A percentile compares a stretch with the other conserved stretches of the same genome.
Conservation (phyloP, 2,113 vertebrate genomes). For the Phasianus colchicus region DNA sequence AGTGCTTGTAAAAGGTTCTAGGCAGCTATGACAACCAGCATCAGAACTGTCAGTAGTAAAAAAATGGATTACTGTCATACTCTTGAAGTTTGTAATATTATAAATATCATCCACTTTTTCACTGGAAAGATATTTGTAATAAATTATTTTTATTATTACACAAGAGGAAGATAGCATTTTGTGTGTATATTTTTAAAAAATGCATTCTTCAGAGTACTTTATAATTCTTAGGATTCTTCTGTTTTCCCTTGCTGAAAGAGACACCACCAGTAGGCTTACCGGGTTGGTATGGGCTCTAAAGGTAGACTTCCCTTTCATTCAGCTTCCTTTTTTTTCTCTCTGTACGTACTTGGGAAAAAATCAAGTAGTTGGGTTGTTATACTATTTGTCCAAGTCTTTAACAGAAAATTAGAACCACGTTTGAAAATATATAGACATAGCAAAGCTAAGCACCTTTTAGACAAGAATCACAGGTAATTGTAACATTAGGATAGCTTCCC, state of each 20-base stretch:
- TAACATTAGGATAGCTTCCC: background rate
- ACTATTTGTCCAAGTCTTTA: background rate
- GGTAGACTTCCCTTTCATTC: background rate
- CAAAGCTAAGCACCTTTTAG: background rate
- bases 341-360: background rate
- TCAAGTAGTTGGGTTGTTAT: background rate
- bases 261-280: background rate
- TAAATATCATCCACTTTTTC: background rate
- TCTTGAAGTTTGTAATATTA: background rate
- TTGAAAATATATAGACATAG: background rate
- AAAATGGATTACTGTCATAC: background rate
- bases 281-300: background rate
- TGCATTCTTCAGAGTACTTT: background rate
- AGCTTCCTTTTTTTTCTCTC: background rate
- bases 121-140: background rate
- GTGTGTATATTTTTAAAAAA: background rate
- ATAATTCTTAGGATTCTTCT: background rate
- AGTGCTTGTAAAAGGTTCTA: background rate
- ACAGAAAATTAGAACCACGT: background rate
- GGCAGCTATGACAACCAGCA: background rate
- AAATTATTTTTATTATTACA: background rate
- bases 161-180: background rate
- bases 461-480: background rate
- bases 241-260: background rate
- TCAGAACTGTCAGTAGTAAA: background rate